Conservation (phyloP, 2,888 invertebrate genomes). For the Chloroclystis v-ata region DNA sequence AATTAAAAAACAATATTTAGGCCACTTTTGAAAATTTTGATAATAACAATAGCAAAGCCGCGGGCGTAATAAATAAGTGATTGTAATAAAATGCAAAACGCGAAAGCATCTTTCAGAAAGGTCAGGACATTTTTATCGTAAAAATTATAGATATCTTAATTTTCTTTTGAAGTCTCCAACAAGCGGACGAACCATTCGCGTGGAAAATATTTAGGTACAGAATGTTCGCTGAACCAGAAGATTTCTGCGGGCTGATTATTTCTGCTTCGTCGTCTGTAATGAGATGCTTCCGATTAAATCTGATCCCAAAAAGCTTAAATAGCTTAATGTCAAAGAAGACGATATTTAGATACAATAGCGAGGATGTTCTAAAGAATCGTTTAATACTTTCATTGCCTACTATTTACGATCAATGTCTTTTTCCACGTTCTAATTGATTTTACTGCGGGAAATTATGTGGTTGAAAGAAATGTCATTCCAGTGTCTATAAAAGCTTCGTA, state of each 20-base stretch:
- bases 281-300: conserved; percentile 13
- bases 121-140: not conserved
- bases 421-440: too few relatives aligned
- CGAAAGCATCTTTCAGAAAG: not conserved
- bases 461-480: too few relatives aligned
- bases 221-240: conserved; percentile 36
- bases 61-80: too few relatives aligned
- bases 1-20: too few relatives aligned
- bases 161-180: conserved; percentile 36
- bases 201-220: conserved; percentile 38
- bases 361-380: not conserved
- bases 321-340: conserved; percentile 1
- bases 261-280: conserved; percentile 26
- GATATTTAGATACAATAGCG: not conserved
- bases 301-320: not conserved
- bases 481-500: too few relatives aligned
- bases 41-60: too few relatives aligned
- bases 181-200: conserved; percentile 28
- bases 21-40: too few relatives aligned
- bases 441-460: too few relatives aligned
- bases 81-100: too few relatives aligned
- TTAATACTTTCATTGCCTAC: too few relatives aligned
- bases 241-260: conserved; percentile 31
- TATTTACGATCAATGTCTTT: too few relatives aligned
- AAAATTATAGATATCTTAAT: not conserved